Evolutionary conservation across 2,888 invertebrate species (phyloP), one percentile per base, ranked within the genome.

Genomic region (Bembecia ichneumoniformis): DNA sequence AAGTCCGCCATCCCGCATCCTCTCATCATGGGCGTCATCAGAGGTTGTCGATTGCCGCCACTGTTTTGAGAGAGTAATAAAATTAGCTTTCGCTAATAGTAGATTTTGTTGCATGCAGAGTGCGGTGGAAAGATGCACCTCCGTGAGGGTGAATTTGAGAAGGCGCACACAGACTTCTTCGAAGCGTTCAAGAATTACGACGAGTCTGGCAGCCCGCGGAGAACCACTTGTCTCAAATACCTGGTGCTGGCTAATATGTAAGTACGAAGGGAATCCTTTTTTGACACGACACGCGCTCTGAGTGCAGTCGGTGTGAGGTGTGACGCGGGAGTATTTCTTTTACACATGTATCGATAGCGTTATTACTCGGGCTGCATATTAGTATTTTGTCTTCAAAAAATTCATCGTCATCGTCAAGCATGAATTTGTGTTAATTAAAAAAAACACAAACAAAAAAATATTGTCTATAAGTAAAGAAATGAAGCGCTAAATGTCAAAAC

Each of bases 1-100:
- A 99, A 99, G 80, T 98, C 98, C 43, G 99, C 99, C 48, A 99
- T 99, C 74, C 99, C 99, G n/a, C 99, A 99, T 91, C 99, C 99
- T 3, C 89, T 99, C 34, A 99, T 99, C 63, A 98, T 99, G 98
- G 99, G 99, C 11, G 98, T 99, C 35, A 99, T 99, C 55, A 90
- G 98, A 92, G 96, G 95, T 95, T 77, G 74, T 5, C 7, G 20
- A 28, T 7, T 5, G 20, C 7, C 20, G 48, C 36, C 13, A 46
- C 17, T 20, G 9, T 3, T 44, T 10, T 47, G 11, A 50, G 46
- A 52, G n/a, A n/a, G n/a, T n/a, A n/a, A n/a, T n/a, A n/a, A n/a
- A n/a, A n/a, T n/a, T n/a, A n/a, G n/a, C n/a, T n/a, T n/a, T n/a
- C n/a, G n/a, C n/a, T n/a, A 35, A 11, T 9, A 11, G 35, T 35